These are phyloP conservation scores for Chaenodraco wilsoni DNA, from an alignment of 2,797 vertebrate species.

Conservation along the genomic window DNA sequence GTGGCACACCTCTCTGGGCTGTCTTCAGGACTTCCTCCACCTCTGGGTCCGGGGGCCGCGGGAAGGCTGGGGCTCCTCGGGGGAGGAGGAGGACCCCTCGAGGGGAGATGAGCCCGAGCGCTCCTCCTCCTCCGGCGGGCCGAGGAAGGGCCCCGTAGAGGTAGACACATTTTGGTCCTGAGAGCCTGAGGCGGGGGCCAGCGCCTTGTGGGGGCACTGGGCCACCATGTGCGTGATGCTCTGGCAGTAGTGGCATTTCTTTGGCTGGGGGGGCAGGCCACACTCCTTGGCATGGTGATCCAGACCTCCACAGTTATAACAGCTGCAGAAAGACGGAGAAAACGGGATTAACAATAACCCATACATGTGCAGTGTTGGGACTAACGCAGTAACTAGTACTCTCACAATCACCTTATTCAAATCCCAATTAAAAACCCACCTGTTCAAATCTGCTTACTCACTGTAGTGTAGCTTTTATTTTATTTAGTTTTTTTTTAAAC, in stretches of 20 bases:
- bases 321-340: slow-evolving; percentile 76
- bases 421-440: too few relatives aligned
- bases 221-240: slow-evolving; percentile 98
- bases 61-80: slow-evolving; percentile 79
- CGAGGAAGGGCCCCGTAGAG: slow-evolving; percentile 81
- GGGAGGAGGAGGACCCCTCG: slow-evolving; percentile 80
- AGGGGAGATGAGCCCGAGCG: slow-evolving; percentile 82
- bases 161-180: slow-evolving; percentile 87
- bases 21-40: slow-evolving; percentile 82
- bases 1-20: slow-evolving; percentile 51
- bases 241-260: slow-evolving; percentile 99
- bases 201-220: slow-evolving; percentile 91
- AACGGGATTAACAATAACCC: not conserved
- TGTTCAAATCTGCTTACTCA: too few relatives aligned
- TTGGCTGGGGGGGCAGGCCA: slow-evolving; percentile 96
- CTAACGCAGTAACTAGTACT: too few relatives aligned
- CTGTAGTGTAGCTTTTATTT: too few relatives aligned
- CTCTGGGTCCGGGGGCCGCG: slow-evolving; percentile 72
- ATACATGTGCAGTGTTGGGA: too few relatives aligned
- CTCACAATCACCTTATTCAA: too few relatives aligned
- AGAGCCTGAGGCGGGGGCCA: slow-evolving; percentile 87
- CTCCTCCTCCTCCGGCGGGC: slow-evolving; percentile 85
- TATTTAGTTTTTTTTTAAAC: too few relatives aligned
- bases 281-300: slow-evolving; percentile 99
- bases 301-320: slow-evolving; percentile 98